Evolutionary conservation across 2,888 invertebrate genomes (phyloP).

Genomic region (Criorhina ranunculi): DNA sequence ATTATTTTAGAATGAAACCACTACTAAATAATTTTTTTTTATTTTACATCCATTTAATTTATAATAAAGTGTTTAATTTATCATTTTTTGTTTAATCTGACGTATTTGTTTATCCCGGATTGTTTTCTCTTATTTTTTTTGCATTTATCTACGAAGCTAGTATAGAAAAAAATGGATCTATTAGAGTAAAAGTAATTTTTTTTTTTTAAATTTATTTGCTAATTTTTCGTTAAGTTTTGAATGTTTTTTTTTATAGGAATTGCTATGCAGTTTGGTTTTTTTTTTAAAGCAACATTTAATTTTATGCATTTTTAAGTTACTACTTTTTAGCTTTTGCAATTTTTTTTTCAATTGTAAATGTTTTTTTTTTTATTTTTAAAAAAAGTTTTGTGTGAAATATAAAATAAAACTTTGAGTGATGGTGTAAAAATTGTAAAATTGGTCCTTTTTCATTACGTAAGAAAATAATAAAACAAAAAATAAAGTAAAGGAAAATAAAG

Average conservation of each 20-base stretch:
- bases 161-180: slow-evolving; percentile 76
- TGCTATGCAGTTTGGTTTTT: slow-evolving; percentile 63
- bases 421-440: slow-evolving; percentile 71
- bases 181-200: slow-evolving; percentile 75
- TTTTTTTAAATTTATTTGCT: slow-evolving; percentile 69
- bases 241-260: slow-evolving; percentile 57
- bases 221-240: slow-evolving; percentile 63
- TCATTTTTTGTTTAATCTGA: slow-evolving; percentile 71
- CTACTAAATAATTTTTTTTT: slow-evolving; percentile 75
- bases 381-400: slow-evolving; percentile 17
- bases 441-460: slow-evolving; percentile 63
- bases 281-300: slow-evolving; percentile 69
- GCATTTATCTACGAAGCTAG: slow-evolving; percentile 76
- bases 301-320: slow-evolving; percentile 56
- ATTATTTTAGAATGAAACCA: slow-evolving; percentile 74
- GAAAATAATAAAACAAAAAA: not conserved
- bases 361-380: slow-evolving; percentile 19
- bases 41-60: slow-evolving; percentile 77
- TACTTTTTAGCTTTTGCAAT: slow-evolving; percentile 40
- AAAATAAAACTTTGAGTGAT: slow-evolving; percentile 37
- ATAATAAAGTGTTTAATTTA: slow-evolving; percentile 67
- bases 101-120: slow-evolving; percentile 39
- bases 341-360: slow-evolving; percentile 43
- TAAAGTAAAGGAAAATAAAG: not conserved
- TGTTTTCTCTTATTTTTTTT: slow-evolving; percentile 64